Conservation (phyloP, 2,113 vertebrate genomes). For the Gobiocypris rarus region DNA sequence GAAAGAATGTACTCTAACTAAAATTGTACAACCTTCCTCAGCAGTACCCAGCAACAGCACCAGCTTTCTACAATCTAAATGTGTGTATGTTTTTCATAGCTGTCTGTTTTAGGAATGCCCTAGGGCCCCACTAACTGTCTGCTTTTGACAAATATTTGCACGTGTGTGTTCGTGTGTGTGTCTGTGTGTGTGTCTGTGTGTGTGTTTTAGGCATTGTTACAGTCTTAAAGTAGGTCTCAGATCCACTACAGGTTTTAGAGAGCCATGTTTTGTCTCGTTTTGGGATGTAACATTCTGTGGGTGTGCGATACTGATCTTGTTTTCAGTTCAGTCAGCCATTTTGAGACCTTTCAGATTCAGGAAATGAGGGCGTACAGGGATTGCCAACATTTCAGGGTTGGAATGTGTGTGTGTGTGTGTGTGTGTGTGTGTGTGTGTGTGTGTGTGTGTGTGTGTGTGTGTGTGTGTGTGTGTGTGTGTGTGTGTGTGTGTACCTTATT, state of each 20-base stretch:
- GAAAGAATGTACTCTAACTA: conserved; percentile 55
- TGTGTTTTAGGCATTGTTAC: background rate
- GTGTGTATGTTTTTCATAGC: conserved; percentile 22
- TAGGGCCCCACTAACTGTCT: background rate
- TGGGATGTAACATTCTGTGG: background rate
- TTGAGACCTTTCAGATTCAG: conserved; percentile 25
- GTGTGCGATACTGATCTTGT: conserved; percentile 52
- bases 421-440: conserved; percentile 21
- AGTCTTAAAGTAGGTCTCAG: background rate
- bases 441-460: background rate
- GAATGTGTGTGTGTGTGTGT: background rate
- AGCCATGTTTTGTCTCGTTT: background rate
- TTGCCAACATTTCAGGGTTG: background rate
- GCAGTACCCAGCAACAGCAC: conserved; percentile 22
- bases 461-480: background rate
- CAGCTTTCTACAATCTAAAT: conserved; percentile 27
- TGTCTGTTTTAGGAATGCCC: conserved; percentile 40
- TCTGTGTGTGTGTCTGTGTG: background rate
- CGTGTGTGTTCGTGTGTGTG: conserved; percentile 23
- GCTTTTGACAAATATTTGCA: background rate
- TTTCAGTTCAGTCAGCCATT: conserved; percentile 28
- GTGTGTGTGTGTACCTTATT: background rate
- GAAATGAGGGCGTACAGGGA: conserved; percentile 32
- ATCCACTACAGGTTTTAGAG: background rate
- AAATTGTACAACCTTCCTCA: conserved; percentile 41